Evolutionary conservation across 1,140 invertebrate species (phyloP), one percentile per base, ranked within the genome.

Genomic region (Drosophila auraria): DNA sequence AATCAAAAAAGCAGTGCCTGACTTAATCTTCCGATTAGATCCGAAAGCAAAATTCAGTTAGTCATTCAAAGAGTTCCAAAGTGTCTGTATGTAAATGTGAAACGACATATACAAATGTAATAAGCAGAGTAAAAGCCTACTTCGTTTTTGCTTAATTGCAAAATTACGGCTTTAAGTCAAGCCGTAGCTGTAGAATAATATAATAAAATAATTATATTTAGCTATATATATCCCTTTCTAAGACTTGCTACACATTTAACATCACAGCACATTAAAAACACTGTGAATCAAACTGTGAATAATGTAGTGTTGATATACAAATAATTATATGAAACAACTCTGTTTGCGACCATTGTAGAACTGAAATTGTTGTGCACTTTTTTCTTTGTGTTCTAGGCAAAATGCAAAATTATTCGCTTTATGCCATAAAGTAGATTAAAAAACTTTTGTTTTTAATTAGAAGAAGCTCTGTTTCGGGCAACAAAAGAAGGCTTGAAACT

Each of bases 371-470:
- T 11, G 27, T n/a, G 14, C 14, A 57, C 14, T 42, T 58, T 70
- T 65, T 59, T 27, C 20, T 49, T 40, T 38, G 50, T 45, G 20
- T n/a, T 49, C 76, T 60, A 56, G 61, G 51, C 58, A 82, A 77
- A 62, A 23, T 89, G 79, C 58, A 82, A 84, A 90, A 89, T 82
- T 89, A 89, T 84, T 90, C 70, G 30, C 71, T 80, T 77, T 90
- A 90, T 82, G 70, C 82, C 71, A 89, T 89, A 89, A 89, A 89
- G 86, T 64, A 89, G 86, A 89, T 89, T 89, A 89, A 90, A 89
- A 89, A 89, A 89, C 86, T 89, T 89, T 89, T 89, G 75, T 84
- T 89, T 89, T 89, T 90, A 89, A 89, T 89, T 90, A 89, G 84
- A 89, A 89, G 73, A 89, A 81, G 78, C 70, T 38, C 56, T 84